Percentiles rank a stretch among this genome's conserved stretches.
phyloP scores from a whole-genome alignment of 2,888 invertebrate genomes.

The Belgica antarctica region DNA sequence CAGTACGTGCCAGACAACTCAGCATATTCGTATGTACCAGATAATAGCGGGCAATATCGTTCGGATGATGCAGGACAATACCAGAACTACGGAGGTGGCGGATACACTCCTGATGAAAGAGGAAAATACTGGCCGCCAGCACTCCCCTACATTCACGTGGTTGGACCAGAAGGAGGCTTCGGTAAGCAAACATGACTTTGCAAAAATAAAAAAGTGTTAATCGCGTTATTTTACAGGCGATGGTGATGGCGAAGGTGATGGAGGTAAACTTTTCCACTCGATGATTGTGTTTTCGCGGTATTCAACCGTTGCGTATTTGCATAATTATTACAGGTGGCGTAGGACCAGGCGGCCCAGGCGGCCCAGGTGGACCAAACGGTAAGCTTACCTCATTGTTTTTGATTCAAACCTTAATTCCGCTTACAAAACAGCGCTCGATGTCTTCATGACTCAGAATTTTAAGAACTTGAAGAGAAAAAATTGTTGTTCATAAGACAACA shows the following conservation, averaged over 20 bases:
- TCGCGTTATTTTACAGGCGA: not conserved
- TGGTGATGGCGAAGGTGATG: not conserved
- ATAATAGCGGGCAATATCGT: not conserved
- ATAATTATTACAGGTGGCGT: not conserved
- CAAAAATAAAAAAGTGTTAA: not conserved
- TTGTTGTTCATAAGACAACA: too few relatives aligned
- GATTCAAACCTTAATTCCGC: too few relatives aligned
- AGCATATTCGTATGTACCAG: constrained; percentile 3
- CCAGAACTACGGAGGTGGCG: not conserved
- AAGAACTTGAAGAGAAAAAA: too few relatives aligned
- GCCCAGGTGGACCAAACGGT: too few relatives aligned
- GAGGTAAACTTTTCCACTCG: not conserved
- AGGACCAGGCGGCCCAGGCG: constrained; percentile 6
- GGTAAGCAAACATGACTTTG: constrained; percentile 50
- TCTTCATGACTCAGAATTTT: too few relatives aligned
- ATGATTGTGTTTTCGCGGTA: not conserved
- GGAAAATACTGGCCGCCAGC: constrained; percentile 2
- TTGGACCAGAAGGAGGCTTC: constrained; percentile 50
- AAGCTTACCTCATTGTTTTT: too few relatives aligned
- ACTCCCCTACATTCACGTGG: constrained; percentile 11
- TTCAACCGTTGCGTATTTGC: too few relatives aligned
- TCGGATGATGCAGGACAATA: not conserved
- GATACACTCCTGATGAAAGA: not conserved
- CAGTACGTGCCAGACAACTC: not conserved
- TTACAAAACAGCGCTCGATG: too few relatives aligned